Base-by-base conservation (phyloP, 2,888 invertebrate species). In the Parnassius orleans region DNA sequence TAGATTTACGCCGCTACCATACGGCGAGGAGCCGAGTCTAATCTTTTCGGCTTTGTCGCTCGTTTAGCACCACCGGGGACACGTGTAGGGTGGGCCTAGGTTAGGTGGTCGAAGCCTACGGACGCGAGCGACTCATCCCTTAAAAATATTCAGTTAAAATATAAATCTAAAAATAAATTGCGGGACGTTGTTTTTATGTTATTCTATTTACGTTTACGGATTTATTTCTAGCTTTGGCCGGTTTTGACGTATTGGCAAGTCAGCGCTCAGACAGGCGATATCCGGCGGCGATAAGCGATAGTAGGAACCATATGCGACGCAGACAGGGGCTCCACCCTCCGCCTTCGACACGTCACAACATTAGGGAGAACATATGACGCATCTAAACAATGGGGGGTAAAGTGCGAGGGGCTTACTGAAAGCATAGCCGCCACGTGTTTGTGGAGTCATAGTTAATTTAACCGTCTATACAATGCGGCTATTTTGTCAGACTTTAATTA, bases 181-280 rank as follows among this genome's bases (percentile, higher is more conserved):
- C 19, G 50, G 14, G 3, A 0, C 19, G 48, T 48, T 51, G 47
- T 12, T 53, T 54, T 50, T 56, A 54, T 33, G 24, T 10, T 43
- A 41, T 50, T 57, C 51, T 58, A 63, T 58, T 58, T 63, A 58
- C 54, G 57, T 62, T 52, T 64, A 60, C 55, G 50, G 55, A 69
- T 72, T 73, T 77, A 74, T 74, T 76, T 71, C 76, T 74, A 78
- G 78, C 75, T 69, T 59, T 72, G 67, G 69, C 63, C 70, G 69
- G 69, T 72, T 72, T 68, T n/a, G 48, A 15, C 48, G 74, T 76
- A 75, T 77, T 75, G 67, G 72, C 72, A 77, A 73, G 71, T 74
- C 76, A 70, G 69, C 69, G 82, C 80, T 70, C 75, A 75, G 86
- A 87, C 89, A 86, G 83, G 83, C 87, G 89, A 90, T 88, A 87